These are phyloP conservation scores for Drosophila prosaltans DNA, from an alignment of 1,140 invertebrate genomes.

Conservation along the genomic window DNA sequence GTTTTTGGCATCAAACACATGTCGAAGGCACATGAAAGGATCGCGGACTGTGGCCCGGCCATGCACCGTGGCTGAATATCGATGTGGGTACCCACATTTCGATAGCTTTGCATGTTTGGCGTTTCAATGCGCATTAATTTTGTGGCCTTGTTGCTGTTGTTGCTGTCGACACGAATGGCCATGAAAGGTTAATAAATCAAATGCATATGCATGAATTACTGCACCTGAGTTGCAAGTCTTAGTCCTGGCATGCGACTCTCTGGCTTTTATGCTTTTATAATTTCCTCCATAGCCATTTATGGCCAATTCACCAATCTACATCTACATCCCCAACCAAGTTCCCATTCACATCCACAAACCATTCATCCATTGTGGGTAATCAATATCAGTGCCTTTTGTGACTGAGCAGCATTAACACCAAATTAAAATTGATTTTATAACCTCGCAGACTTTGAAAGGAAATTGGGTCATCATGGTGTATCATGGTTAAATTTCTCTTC, in stretches of 20 bases:
- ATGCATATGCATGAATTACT: slow-evolving; percentile 72
- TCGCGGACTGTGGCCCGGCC: slow-evolving; percentile 28
- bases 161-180: slow-evolving; percentile 77
- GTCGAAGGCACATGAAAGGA: slow-evolving; percentile 78
- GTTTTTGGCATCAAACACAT: slow-evolving; percentile 79
- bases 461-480: slow-evolving; percentile 66
- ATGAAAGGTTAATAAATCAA: slow-evolving; percentile 80
- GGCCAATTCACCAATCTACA: slow-evolving; percentile 32
- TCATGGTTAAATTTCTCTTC: slow-evolving; percentile 41
- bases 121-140: slow-evolving; percentile 79
- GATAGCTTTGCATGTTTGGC: slow-evolving; percentile 68
- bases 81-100: slow-evolving; percentile 1
- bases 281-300: slow-evolving; percentile 76
- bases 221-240: slow-evolving; percentile 63
- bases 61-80: slow-evolving; percentile 8
- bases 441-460: slow-evolving; percentile 32
- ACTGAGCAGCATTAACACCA: slow-evolving; percentile 66
- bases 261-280: slow-evolving; percentile 74
- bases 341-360: neutral
- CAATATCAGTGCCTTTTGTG: slow-evolving; percentile 72
- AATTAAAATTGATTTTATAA: slow-evolving; percentile 69
- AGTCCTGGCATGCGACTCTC: slow-evolving; percentile 55
- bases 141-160: slow-evolving; percentile 55
- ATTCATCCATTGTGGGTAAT: slow-evolving; percentile 41
- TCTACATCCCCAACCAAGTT: slow-evolving; percentile 7